These are phyloP conservation scores for Dreissena rostriformis DNA, from an alignment of 1,140 invertebrate species.

Conservation along the genomic window DNA sequence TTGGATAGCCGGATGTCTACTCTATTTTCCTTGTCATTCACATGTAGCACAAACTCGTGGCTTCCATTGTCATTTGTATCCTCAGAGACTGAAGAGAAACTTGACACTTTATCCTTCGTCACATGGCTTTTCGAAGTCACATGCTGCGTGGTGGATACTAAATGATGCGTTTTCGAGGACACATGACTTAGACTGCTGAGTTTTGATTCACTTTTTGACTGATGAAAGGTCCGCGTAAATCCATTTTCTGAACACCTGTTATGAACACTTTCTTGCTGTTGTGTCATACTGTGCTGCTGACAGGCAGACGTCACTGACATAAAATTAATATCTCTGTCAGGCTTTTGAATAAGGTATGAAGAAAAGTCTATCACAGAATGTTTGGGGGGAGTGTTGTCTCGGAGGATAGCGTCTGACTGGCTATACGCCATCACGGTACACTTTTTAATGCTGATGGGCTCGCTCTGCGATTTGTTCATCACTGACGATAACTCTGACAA, in stretches of 20 bases:
- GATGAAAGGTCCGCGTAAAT: slow-evolving; percentile 25
- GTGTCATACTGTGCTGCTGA: slow-evolving; percentile 15
- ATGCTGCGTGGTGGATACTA: neutral
- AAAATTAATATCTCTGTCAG: slow-evolving; percentile 22
- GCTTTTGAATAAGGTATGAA: slow-evolving; percentile 55
- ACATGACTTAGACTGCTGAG: neutral
- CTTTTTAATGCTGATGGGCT: slow-evolving; percentile 73
- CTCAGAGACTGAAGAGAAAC: slow-evolving; percentile 19
- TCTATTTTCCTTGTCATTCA: slow-evolving; percentile 48
- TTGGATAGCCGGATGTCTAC: slow-evolving; percentile 25
- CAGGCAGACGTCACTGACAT: slow-evolving; percentile 6
- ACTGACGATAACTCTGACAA: slow-evolving; percentile 86
- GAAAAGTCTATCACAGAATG: slow-evolving; percentile 65
- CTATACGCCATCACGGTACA: slow-evolving; percentile 37
- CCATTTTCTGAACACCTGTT: slow-evolving; percentile 37
- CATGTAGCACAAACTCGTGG: slow-evolving; percentile 38
- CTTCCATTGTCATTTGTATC: neutral
- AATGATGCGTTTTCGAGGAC: too few species aligned
- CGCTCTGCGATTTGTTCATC: slow-evolving; percentile 75
- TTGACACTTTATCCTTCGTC: slow-evolving; percentile 9
- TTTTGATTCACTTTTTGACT: slow-evolving; percentile 11
- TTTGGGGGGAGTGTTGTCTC: slow-evolving; percentile 46
- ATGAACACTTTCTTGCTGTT: slow-evolving; percentile 48
- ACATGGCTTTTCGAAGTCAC: slow-evolving; percentile 38
- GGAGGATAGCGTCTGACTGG: slow-evolving; percentile 51